Evolutionary conservation across 1,140 invertebrate genomes (phyloP).

Genomic region (Batillaria attramentaria): DNA sequence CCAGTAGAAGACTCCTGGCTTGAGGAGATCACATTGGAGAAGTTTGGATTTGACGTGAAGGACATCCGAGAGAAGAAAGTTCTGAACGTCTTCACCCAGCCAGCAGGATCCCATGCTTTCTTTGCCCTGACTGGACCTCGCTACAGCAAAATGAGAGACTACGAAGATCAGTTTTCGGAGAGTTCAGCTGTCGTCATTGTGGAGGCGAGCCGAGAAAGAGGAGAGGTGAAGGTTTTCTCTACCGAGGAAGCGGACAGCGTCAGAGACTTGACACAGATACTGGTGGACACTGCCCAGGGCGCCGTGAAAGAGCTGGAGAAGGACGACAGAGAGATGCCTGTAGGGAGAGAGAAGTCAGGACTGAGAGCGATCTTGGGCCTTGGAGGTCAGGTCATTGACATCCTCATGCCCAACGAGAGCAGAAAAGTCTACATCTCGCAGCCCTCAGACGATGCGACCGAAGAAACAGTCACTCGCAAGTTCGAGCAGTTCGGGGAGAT

Average conservation of each 20-base stretch:
- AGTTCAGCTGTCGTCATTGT: constrained; percentile 43
- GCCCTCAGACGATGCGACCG: background rate
- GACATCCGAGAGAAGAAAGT: constrained; percentile 44
- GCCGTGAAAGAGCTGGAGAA: constrained; percentile 14
- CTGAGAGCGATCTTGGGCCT: constrained; percentile 33
- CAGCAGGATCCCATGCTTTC: constrained; percentile 49
- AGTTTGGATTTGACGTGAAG: constrained; percentile 32
- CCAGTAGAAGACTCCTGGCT: constrained; percentile 51
- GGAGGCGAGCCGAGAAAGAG: constrained; percentile 48
- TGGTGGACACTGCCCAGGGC: constrained; percentile 20
- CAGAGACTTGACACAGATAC: background rate
- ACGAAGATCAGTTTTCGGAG: constrained; percentile 41
- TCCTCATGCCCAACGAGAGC: constrained; percentile 44
- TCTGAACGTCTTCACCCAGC: constrained; percentile 36
- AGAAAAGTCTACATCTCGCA: constrained; percentile 33
- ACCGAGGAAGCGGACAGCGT: background rate
- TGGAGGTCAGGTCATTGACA: constrained; percentile 31
- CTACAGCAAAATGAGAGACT: constrained; percentile 44
- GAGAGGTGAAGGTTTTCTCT: constrained; percentile 43
- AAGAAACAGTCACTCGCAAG: constrained; percentile 34
- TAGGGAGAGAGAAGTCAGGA: constrained; percentile 22
- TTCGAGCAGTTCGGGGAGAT: constrained; percentile 41
- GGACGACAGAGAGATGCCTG: constrained; percentile 26
- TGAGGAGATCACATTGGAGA: background rate
- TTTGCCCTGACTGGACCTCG: constrained; percentile 52